Percentiles rank a stretch among this genome's conserved stretches.
phyloP scores from a whole-genome alignment of 2,797 vertebrate genomes.

The Chaunax sp. region DNA sequence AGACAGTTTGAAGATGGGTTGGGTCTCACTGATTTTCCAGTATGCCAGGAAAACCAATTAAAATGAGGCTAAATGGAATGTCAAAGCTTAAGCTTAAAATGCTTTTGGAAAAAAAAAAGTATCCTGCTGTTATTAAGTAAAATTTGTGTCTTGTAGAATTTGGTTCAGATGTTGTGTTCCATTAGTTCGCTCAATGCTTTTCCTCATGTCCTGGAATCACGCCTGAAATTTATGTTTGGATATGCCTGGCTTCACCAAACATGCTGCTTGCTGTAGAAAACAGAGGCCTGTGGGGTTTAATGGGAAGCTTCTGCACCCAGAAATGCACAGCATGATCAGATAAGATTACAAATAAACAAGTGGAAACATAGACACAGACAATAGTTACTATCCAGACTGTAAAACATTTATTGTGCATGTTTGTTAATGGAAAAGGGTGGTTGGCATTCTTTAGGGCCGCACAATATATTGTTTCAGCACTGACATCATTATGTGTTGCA shows the following conservation, averaged over 20 bases:
- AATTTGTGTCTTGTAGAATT: background rate
- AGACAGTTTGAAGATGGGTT: conserved; percentile 14
- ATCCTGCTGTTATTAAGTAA: background rate
- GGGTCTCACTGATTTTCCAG: conserved; percentile 11
- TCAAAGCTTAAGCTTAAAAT: conserved; percentile 20
- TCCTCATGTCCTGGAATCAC: background rate
- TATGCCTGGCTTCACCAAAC: background rate
- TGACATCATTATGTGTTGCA: too few species aligned
- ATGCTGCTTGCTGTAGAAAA: background rate
- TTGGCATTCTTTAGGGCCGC: background rate
- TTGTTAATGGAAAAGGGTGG: background rate
- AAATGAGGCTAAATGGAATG: conserved; percentile 38
- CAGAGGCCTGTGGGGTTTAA: background rate
- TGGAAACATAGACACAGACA: background rate
- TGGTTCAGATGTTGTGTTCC: conserved; percentile 11
- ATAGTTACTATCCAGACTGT: background rate
- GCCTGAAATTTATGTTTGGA: background rate
- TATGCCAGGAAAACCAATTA: background rate
- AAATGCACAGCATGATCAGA: background rate
- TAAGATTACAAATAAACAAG: background rate
- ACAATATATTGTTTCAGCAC: background rate
- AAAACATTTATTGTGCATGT: background rate
- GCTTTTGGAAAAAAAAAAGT: conserved; percentile 21
- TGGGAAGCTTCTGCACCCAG: background rate
- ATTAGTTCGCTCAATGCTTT: background rate